A percentile compares a stretch with the other conserved stretches of the same genome.
Conservation (phyloP, 2,797 vertebrate species). For the Coregonus suidteri region DNA sequence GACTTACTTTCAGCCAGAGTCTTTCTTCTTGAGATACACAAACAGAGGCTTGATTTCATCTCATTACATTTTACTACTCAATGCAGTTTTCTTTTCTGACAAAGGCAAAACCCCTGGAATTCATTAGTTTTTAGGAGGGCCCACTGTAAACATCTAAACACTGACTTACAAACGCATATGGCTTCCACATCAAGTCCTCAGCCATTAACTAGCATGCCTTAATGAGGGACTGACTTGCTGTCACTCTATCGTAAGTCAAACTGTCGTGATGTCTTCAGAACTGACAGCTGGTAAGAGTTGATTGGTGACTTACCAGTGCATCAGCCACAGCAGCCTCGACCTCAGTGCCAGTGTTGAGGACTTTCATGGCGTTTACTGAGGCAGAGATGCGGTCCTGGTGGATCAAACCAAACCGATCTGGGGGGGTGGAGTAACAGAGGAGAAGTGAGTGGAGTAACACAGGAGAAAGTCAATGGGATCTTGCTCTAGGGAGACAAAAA, state of each 20-base stretch:
- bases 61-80: slow-evolving; percentile 1
- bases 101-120: background rate
- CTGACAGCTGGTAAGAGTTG: no score
- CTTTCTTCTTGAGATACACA: background rate
- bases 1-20: background rate
- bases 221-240: background rate
- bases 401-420: slow-evolving; percentile 93
- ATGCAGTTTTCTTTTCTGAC: background rate
- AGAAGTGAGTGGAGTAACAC: slow-evolving; percentile 33
- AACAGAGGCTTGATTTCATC: background rate
- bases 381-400: slow-evolving; percentile 93
- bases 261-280: background rate
- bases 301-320: slow-evolving; percentile 86
- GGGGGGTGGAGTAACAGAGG: slow-evolving; percentile 31
- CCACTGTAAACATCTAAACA: background rate
- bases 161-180: background rate
- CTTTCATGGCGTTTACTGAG: slow-evolving; percentile 92
- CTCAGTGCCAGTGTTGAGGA: slow-evolving; percentile 94
- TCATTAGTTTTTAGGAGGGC: no score
- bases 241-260: background rate
- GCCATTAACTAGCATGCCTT: background rate
- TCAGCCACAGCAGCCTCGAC: slow-evolving; percentile 97
- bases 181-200: background rate
- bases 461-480: slow-evolving; percentile 11
- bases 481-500: background rate